phyloP scores from a whole-genome alignment of 1,140 invertebrate species.

The Eueides isabella region DNA sequence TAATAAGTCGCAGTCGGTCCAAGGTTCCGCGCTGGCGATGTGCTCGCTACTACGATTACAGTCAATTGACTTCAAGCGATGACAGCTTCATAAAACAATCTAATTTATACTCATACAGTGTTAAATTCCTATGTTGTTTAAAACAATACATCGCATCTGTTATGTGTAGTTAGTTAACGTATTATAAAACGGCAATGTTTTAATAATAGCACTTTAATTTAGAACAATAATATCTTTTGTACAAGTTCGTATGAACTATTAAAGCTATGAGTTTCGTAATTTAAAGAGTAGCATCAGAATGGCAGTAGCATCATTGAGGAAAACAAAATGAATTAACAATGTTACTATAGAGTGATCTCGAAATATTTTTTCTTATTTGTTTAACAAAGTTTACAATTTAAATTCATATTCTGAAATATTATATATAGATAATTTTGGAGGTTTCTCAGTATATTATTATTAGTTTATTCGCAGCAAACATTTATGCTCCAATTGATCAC shows the following conservation, averaged over 20 bases:
- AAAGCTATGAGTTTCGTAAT: no score
- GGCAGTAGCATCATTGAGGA: no score
- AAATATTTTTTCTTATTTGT: not conserved
- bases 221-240: no score
- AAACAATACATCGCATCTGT: not conserved
- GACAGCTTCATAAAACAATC: slow-evolving; percentile 31
- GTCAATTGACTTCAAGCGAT: slow-evolving; percentile 43
- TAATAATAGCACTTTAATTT: no score
- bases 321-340: not conserved
- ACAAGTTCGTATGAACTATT: no score
- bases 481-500: slow-evolving; percentile 24
- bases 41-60: slow-evolving; percentile 36
- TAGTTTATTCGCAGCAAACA: slow-evolving; percentile 7
- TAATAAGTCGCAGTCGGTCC: slow-evolving; percentile 43
- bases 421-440: not conserved
- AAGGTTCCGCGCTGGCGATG: slow-evolving; percentile 37
- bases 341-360: not conserved
- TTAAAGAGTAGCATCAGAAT: no score
- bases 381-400: not conserved
- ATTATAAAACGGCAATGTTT: not conserved
- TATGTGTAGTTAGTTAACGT: not conserved
- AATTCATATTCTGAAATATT: not conserved
- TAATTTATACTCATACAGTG: slow-evolving; percentile 26
- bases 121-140: not conserved
- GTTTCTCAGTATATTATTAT: not conserved